phyloP scores from a whole-genome alignment of 2,888 invertebrate genomes.

The Syrphus vitripennis region DNA sequence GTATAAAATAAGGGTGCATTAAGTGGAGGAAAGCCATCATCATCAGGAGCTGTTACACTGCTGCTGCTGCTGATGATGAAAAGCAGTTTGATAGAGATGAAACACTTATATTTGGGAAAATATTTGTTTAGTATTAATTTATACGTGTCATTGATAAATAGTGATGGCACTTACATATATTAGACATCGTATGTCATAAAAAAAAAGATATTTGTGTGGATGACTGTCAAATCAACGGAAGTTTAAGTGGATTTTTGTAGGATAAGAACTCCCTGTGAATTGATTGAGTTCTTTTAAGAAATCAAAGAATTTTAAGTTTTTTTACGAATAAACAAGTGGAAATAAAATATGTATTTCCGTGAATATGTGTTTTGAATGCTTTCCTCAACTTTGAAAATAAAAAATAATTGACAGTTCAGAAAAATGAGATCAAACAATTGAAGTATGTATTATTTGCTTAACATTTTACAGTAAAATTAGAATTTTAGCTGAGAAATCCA shows the following conservation, averaged over 20 bases:
- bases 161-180: slow-evolving; percentile 24
- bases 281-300: no score
- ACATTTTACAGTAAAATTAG: no score
- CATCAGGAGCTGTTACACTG: background rate
- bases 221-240: background rate
- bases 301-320: no score
- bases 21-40: background rate
- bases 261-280: no score
- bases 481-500: no score
- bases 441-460: no score
- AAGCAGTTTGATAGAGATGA: background rate
- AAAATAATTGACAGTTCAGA: no score
- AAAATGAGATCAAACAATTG: no score
- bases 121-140: slow-evolving; percentile 55
- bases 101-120: slow-evolving; percentile 48
- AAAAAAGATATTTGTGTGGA: background rate
- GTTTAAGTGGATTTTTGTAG: background rate
- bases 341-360: no score
- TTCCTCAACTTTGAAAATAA: no score
- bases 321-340: no score
- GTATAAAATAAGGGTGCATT: slow-evolving; percentile 29
- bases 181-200: background rate
- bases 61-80: background rate
- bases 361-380: no score
- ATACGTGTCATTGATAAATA: slow-evolving; percentile 47